Evolutionary conservation across 2,113 vertebrate genomes (phyloP), one percentile per base, ranked within the genome.

Genomic region (Triplophysa tibetana): DNA sequence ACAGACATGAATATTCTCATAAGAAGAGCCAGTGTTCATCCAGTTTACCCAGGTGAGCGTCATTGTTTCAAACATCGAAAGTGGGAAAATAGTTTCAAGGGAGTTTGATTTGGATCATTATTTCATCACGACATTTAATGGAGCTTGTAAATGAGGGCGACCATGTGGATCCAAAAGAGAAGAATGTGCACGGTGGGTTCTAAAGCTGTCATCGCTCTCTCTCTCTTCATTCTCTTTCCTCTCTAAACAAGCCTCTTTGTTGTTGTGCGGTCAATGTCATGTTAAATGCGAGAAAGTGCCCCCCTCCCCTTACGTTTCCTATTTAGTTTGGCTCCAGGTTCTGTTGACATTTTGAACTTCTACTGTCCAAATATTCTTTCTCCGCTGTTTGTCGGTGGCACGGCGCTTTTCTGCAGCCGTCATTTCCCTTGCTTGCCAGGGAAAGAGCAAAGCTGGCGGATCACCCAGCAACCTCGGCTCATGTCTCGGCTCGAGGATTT

Each of bases 381-480:
- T 76, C 50, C 61, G 58, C 75, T 79, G 79, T 81, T 83, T 83
- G 48, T 70, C 77, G 50, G 61, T 76, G 65, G 63, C 63, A 76
- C 75, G 64, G 75, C 58, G 56, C n/a, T 38, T 70, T 74, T 70
- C 69, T 56, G 17, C 70, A 65, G 70, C 81, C 50, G 60, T 61
- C 70, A 17, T 77, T 83, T 82, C 72, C 78, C 76, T 82, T 75
- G 58, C 70, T 76, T 78, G 73, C 66, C 66, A 77, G 66, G 65
- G 38, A 66, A 75, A 70, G 41, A 62, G 62, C 75, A 72, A 61
- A 77, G 65, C 74, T 60, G 24, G 56, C 12, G 41, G 13, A 81
- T 85, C 84, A 77, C 84, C 79, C 72, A 64, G 84, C 84, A 86
- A 84, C 83, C 70, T 61, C 26, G 29, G 45, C 82, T 80, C 76